These are phyloP conservation scores for Lasioglossum villosulum DNA, from an alignment of 2,888 invertebrate species.

Conservation along the genomic window DNA sequence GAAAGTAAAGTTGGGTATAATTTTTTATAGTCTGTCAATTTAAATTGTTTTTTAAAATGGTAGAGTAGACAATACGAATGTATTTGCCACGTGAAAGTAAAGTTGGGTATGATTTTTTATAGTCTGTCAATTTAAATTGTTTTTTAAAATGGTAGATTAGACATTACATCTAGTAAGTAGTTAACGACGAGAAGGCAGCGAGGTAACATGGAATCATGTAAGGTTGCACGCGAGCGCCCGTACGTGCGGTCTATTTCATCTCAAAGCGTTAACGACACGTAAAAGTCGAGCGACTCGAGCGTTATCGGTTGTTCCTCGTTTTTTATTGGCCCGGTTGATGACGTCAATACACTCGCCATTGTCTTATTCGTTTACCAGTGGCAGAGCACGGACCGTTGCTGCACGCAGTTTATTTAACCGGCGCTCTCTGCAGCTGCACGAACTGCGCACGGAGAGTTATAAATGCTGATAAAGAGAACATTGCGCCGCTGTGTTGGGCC, in stretches of 20 bases:
- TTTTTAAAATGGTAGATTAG: background rate
- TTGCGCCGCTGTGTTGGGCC: constrained; percentile 42
- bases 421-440: constrained; percentile 56
- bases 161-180: background rate
- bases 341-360: constrained; percentile 64
- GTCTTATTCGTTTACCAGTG: constrained; percentile 65
- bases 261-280: constrained; percentile 41
- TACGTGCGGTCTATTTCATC: constrained; percentile 1
- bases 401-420: constrained; percentile 67
- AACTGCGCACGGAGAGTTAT: constrained; percentile 59
- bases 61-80: too few species aligned
- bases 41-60: too few species aligned
- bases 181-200: background rate
- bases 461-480: constrained; percentile 66
- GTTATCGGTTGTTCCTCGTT: constrained; percentile 43
- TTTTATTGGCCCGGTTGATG: constrained; percentile 45
- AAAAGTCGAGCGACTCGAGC: constrained; percentile 39
- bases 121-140: too few species aligned
- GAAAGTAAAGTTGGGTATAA: too few species aligned
- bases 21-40: too few species aligned
- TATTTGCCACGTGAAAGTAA: too few species aligned
- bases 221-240: background rate
- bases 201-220: background rate
- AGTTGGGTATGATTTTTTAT: too few species aligned
- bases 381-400: constrained; percentile 26